Evolutionary conservation across 2,888 invertebrate species (phyloP), one percentile per base, ranked within the genome.

Genomic region (Catonia carolina): DNA sequence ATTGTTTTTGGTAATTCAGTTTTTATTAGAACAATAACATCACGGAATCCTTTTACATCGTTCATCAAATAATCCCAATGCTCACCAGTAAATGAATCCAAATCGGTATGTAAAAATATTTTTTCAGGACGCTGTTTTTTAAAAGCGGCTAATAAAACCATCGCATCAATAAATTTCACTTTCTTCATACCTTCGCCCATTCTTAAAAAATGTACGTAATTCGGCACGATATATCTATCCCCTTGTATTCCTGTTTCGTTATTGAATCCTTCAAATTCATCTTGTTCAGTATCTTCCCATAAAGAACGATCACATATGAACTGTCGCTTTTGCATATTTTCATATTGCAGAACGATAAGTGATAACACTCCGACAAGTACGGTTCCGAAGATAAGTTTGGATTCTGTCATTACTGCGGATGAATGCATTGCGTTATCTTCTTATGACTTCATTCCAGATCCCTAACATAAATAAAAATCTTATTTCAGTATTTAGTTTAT

Each of bases 181-280:
- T 27, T 23, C 3, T 37, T 22, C 23, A 39, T 39, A 10, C 10
- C 15, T 10, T n/a, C 1, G 4, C 52, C 52, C 17, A 52, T 27
- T 15, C 52, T 41, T n/a, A 37, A 41, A 23, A 52, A 52, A 23
- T 52, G 52, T 1, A 52, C 41, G 12, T 52, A 41, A 39, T 52
- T 52, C 1, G 52, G 52, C 2, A 52, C 52, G 2, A 52, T 23
- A 23, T 27, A 31, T 1, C 8, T 10, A 4, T 41, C 52, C 7
- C 20, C 22, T 17, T 10, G 22, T 7, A 27, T 60, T 1, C 68
- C 68, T 3, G 64, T 64, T 7, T 62, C 57, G 55, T 68, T 69
- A 54, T 65, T 53, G 37, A 63, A 62, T 12, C 55, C 55, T 18
- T 53, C 52, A 37, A 61, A 62, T 22, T 59, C 56, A 10, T 59